These are phyloP conservation scores for Hemiscyllium ocellatum DNA, from an alignment of 2,113 vertebrate genomes.

Conservation along the genomic window DNA sequence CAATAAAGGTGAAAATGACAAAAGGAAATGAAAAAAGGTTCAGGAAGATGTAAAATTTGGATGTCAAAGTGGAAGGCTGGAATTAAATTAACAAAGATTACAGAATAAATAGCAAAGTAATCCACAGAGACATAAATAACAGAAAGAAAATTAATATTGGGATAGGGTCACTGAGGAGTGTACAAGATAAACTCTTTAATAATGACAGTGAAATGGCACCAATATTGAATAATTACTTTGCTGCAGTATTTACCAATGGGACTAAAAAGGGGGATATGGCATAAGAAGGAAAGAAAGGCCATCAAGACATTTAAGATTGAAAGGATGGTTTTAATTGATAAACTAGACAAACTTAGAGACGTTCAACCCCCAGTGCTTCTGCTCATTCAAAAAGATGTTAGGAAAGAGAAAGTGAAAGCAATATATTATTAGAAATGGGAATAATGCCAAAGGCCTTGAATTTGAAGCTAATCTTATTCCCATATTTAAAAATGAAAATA, in stretches of 20 bases:
- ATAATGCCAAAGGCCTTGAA: background rate
- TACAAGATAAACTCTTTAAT: background rate
- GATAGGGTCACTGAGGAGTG: background rate
- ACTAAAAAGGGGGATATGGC: background rate
- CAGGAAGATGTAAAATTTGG: background rate
- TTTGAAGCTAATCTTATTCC: background rate
- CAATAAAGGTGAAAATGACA: background rate
- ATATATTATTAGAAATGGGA: background rate
- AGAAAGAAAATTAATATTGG: background rate
- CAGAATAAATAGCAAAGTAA: background rate
- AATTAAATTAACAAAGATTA: background rate
- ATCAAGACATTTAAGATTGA: constrained; percentile 2
- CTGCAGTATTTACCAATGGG: background rate
- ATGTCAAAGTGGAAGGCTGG: background rate
- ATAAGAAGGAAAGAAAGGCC: background rate
- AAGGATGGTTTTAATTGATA: background rate
- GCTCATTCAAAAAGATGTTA: background rate
- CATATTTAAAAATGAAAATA: background rate
- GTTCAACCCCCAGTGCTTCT: background rate
- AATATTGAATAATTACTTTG: background rate
- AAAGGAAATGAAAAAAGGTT: background rate
- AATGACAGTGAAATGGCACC: background rate
- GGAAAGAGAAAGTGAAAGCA: background rate
- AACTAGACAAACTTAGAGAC: background rate
- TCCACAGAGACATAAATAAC: background rate